These are phyloP conservation scores for Metacarcinus magister DNA, from an alignment of 2,888 invertebrate species.

Conservation along the genomic window DNA sequence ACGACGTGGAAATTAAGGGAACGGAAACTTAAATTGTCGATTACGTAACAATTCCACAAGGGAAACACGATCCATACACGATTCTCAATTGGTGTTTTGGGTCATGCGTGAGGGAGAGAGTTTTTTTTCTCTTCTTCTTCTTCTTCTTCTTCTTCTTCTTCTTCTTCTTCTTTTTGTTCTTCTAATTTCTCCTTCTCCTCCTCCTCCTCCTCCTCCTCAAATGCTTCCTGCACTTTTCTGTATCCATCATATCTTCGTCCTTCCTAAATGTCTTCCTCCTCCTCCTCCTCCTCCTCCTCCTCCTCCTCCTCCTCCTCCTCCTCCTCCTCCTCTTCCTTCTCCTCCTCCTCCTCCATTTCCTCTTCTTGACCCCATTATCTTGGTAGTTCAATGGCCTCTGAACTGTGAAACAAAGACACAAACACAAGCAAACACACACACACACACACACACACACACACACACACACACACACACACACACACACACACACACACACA, in stretches of 20 bases:
- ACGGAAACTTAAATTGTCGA: background rate
- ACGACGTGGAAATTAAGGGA: no score
- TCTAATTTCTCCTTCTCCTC: background rate
- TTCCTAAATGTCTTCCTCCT: no score
- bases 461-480: no score
- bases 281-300: background rate
- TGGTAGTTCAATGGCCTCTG: background rate
- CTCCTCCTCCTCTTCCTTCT: background rate
- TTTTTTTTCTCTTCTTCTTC: no score
- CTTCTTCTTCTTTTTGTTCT: background rate
- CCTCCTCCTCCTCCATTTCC: background rate
- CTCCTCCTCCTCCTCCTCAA: background rate
- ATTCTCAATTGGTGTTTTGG: background rate
- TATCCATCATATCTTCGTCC: no score
- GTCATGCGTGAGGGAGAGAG: conserved; percentile 13
- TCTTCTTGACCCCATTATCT: background rate
- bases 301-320: background rate
- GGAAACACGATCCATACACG: background rate
- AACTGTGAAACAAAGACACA: background rate
- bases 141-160: background rate
- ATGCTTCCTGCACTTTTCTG: no score
- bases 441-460: no score
- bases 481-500: no score
- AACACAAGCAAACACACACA: background rate
- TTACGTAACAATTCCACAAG: background rate